Percentiles rank a stretch among this genome's conserved stretches.
These are phyloP conservation scores for Eubasilissa regina DNA, from an alignment of 1,140 invertebrate genomes.

Conservation along the genomic window DNA sequence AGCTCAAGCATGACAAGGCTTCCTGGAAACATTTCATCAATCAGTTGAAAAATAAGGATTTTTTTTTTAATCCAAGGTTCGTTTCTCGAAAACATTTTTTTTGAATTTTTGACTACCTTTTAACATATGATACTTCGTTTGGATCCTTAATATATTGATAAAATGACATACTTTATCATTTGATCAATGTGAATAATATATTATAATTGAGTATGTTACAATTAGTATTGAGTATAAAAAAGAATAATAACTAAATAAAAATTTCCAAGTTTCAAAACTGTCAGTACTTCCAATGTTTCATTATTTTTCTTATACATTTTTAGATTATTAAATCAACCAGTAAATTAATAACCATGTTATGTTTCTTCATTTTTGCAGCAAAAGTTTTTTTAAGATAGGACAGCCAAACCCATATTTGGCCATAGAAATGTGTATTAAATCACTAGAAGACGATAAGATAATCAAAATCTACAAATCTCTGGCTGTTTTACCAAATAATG, in stretches of 20 bases:
- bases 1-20: conserved; percentile 67
- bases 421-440: conserved; percentile 52
- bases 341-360: too few relatives aligned
- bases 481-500: conserved; percentile 49
- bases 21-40: conserved; percentile 77
- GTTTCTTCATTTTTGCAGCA: not conserved
- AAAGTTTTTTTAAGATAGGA: conserved; percentile 4
- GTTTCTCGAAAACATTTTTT: too few relatives aligned
- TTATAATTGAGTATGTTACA: too few relatives aligned
- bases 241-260: not conserved
- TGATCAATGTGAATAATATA: too few relatives aligned
- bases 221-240: too few relatives aligned
- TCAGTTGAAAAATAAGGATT: conserved; percentile 67
- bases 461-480: conserved; percentile 46
- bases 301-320: not conserved
- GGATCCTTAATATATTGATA: too few relatives aligned
- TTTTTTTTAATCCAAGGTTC: conserved; percentile 40
- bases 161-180: too few relatives aligned
- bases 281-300: not conserved
- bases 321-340: too few relatives aligned
- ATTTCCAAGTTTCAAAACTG: too few relatives aligned
- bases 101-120: too few relatives aligned
- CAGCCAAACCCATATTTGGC: conserved; percentile 31
- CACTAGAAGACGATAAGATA: conserved; percentile 27
- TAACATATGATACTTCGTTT: too few relatives aligned